A percentile compares a stretch with the other conserved stretches of the same genome.
Conservation (phyloP, 2,113 vertebrate genomes). For the Neogobius melanostomus region DNA sequence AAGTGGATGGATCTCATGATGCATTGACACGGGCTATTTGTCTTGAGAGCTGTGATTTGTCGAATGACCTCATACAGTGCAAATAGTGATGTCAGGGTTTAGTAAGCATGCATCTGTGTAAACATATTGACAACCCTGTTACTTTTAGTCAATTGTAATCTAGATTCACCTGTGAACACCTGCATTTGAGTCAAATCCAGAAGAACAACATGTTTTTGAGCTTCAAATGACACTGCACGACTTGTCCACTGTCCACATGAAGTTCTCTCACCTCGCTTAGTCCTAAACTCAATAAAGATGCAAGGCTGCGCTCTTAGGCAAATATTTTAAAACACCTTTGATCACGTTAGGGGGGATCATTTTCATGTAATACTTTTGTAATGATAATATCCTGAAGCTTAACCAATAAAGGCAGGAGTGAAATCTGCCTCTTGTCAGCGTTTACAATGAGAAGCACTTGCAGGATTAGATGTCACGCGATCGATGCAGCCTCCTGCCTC, state of each 20-base stretch:
- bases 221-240: not conserved
- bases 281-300: conserved; percentile 15
- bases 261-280: conserved; percentile 5
- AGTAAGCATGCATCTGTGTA: not conserved
- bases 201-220: not conserved
- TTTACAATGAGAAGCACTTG: conserved; percentile 74
- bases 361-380: conserved; percentile 71
- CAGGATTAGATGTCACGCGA: conserved; percentile 70
- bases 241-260: not conserved
- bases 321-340: conserved; percentile 42
- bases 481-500: conserved; percentile 69
- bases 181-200: not conserved
- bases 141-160: not conserved
- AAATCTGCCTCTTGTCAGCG: conserved; percentile 76
- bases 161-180: not conserved
- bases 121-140: conserved; percentile 1
- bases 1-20: not conserved
- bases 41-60: not conserved
- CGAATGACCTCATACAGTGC: not conserved
- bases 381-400: conserved; percentile 58
- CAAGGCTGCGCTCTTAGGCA: conserved; percentile 1
- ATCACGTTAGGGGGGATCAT: conserved; percentile 65
- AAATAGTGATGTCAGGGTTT: not conserved
- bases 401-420: conserved; percentile 62
- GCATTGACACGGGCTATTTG: not conserved